Base-by-base conservation (phyloP, 2,113 vertebrate genomes). In the Xiphorhynchus elegans region DNA sequence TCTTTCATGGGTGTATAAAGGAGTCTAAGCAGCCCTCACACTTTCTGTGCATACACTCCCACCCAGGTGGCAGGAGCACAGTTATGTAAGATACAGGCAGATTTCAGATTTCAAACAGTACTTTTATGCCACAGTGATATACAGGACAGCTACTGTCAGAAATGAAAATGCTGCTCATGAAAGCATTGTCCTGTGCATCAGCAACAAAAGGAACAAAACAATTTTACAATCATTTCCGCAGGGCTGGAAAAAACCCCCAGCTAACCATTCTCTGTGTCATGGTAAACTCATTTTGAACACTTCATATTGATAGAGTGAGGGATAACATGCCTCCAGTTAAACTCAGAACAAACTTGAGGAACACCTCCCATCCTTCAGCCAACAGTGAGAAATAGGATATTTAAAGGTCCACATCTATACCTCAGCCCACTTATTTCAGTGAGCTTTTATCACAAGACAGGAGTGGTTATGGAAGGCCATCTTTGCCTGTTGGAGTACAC, bases 121-220 rank as follows among this genome's bases (percentile, higher is more conserved):
- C 39, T 83, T 83, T 28, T 19, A 89, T 50, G 53, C 25, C 70
- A 44, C 60, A 80, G 79, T 95, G 91, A 96, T 85, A 88, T 80
- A 94, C 40, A 67, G 79, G 63, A 39, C 35, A 85, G 63, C 64
- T 85, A 63, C 63, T 46, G 59, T 42, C 87, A 96, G 82, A 90
- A 92, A 85, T 47, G 47, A 84, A 90, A 96, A 83, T 56, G 72
- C 55, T 70, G 56, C 67, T 83, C 47, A 17, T 66, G 68, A 49
- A 94, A 79, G 74, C 52, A 70, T 9, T 84, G 91, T 87, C 90
- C 72, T 70, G n/a, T 63, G 52, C 59, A 86, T 86, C 91, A 81
- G 72, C 67, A 96, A 90, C 76, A 55, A 70, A 80, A 80, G 26
- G 24, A 95, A 86, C 81, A 90, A 69, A 77, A 35, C 46, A 73